These are phyloP conservation scores for Oscheius sp. DNA, from an alignment of 2,888 invertebrate species.

Conservation along the genomic window DNA sequence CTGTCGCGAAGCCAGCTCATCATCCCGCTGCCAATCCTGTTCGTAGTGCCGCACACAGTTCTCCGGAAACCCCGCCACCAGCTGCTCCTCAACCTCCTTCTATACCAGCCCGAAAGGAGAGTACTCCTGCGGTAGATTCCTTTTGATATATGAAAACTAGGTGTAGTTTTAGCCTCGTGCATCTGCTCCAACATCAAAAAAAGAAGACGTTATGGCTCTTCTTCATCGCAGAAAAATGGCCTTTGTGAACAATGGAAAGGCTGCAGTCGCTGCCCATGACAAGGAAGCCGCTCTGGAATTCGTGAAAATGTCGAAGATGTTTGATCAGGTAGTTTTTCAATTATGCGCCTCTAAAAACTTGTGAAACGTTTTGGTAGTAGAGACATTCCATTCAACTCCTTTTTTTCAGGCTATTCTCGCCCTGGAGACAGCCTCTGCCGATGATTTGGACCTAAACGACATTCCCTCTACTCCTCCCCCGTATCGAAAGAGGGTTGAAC, in stretches of 20 bases:
- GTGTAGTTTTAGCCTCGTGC: background rate
- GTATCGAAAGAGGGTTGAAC: slow-evolving; percentile 47
- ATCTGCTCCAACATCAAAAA: slow-evolving; percentile 36
- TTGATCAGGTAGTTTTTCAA: slow-evolving; percentile 56
- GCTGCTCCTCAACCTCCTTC: slow-evolving; percentile 14
- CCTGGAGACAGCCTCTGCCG: slow-evolving; percentile 48
- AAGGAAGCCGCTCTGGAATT: slow-evolving; percentile 58
- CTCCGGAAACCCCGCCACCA: background rate
- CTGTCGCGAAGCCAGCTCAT: slow-evolving; percentile 7
- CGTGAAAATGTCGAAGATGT: slow-evolving; percentile 58
- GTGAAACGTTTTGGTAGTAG: background rate
- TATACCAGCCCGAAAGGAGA: slow-evolving; percentile 16
- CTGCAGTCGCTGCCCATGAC: slow-evolving; percentile 55
- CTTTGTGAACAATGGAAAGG: slow-evolving; percentile 58
- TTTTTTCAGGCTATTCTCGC: slow-evolving; percentile 54
- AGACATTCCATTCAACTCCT: background rate
- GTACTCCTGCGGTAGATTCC: background rate
- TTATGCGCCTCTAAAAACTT: background rate
- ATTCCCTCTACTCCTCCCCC: slow-evolving; percentile 67
- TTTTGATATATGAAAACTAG: background rate
- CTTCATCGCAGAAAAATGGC: slow-evolving; percentile 45
- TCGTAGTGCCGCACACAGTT: background rate
- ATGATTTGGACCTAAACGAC: slow-evolving; percentile 63
- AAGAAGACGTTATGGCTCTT: slow-evolving; percentile 43
- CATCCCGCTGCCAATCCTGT: slow-evolving; percentile 14